A percentile compares a stretch with the other conserved stretches of the same genome.
Evolutionary conservation across 2,888 invertebrate genomes (phyloP).

Genomic region (Mycogona germanica): DNA sequence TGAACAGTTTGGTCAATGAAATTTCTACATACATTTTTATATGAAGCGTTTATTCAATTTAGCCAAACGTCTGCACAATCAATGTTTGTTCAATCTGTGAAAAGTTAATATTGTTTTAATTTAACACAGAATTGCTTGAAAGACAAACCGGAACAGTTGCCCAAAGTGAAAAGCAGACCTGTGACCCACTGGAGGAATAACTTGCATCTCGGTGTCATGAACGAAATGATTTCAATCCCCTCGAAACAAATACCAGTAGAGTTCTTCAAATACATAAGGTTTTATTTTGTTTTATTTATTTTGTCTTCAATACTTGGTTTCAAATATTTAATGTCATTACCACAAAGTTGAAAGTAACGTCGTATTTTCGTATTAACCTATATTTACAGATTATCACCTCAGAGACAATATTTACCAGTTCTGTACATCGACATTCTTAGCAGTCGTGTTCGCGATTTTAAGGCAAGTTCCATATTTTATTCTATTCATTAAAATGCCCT

Average conservation of each 20-base stretch:
- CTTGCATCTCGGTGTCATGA: constrained; percentile 61
- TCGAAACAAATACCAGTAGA: constrained; percentile 54
- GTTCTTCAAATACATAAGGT: constrained; percentile 48
- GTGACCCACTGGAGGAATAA: constrained; percentile 61
- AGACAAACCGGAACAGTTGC: neutral
- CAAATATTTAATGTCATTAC: too few relatives aligned
- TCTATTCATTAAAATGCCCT: too few relatives aligned
- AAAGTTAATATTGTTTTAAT: neutral
- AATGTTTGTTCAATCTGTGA: constrained; percentile 23
- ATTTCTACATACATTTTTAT: too few relatives aligned
- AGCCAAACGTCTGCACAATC: too few relatives aligned
- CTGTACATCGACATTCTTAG: constrained; percentile 70
- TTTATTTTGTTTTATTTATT: too few relatives aligned
- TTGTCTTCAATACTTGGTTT: too few relatives aligned
- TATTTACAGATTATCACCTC: constrained; percentile 44
- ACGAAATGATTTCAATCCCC: constrained; percentile 54
- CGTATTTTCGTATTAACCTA: neutral
- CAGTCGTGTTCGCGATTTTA: constrained; percentile 60
- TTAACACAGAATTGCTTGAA: neutral
- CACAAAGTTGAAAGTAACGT: constrained; percentile 9
- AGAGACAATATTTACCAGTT: constrained; percentile 63
- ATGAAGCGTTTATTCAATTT: too few relatives aligned
- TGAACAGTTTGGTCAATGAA: too few relatives aligned
- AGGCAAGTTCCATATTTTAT: constrained; percentile 36
- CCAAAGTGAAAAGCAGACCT: constrained; percentile 43